phyloP scores from a whole-genome alignment of 1,140 invertebrate genomes.

The Leptonema lineaticorne region DNA sequence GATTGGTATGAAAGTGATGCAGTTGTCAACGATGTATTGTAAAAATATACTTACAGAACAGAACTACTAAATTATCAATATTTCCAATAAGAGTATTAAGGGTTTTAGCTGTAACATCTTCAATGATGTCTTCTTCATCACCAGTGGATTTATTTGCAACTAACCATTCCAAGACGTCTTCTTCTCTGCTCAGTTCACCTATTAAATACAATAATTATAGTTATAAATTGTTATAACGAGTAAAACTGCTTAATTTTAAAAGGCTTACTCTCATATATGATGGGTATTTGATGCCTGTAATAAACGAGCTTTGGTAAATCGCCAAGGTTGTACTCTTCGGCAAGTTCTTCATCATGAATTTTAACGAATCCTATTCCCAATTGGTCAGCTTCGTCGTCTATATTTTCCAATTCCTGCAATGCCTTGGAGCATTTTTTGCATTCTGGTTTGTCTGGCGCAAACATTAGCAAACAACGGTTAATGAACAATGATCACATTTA shows the following conservation, averaged over 20 bases:
- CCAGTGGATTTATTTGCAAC: slow-evolving; percentile 90
- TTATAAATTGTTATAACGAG: neutral
- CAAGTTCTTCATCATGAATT: slow-evolving; percentile 87
- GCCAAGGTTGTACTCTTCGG: slow-evolving; percentile 90
- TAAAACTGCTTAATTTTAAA: neutral
- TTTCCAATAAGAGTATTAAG: slow-evolving; percentile 85
- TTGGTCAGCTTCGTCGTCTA: slow-evolving; percentile 94
- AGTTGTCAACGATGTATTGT: neutral
- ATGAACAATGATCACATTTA: no score
- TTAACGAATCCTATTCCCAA: slow-evolving; percentile 93
- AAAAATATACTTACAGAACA: slow-evolving; percentile 76
- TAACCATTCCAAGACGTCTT: slow-evolving; percentile 91
- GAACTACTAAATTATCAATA: slow-evolving; percentile 86
- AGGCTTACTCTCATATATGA: slow-evolving; percentile 86
- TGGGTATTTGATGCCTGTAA: slow-evolving; percentile 91
- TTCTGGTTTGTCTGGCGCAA: slow-evolving; percentile 79
- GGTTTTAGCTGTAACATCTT: slow-evolving; percentile 88
- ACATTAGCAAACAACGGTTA: slow-evolving; percentile 27
- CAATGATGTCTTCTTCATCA: slow-evolving; percentile 90
- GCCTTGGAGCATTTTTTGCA: slow-evolving; percentile 90
- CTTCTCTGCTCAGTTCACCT: slow-evolving; percentile 89
- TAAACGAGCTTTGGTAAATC: slow-evolving; percentile 86
- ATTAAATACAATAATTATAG: slow-evolving; percentile 11
- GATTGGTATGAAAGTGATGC: slow-evolving; percentile 3
- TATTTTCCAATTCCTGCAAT: slow-evolving; percentile 88